Evolutionary conservation across 2,888 invertebrate species (phyloP).

Genomic region (Ptychoptera contaminata): DNA sequence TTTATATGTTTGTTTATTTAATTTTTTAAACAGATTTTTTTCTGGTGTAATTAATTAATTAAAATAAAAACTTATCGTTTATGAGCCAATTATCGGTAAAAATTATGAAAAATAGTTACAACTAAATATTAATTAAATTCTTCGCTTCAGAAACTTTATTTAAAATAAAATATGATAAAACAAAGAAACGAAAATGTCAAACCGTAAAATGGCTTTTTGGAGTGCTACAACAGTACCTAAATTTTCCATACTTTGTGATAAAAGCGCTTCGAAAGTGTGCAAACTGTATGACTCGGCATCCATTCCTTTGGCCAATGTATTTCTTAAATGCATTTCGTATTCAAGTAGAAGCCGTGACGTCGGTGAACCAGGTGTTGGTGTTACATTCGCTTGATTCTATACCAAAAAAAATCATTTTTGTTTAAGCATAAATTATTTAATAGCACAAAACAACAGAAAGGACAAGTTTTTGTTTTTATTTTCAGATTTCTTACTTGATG

Average conservation of each 20-base stretch:
- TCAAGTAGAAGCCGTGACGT: conserved; percentile 73
- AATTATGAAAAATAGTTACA: too few relatives aligned
- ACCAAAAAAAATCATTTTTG: too few relatives aligned
- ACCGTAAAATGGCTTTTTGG: too few relatives aligned
- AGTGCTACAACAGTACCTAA: conserved; percentile 42
- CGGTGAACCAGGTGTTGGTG: conserved; percentile 67
- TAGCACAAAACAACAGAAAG: neutral
- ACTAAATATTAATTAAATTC: too few relatives aligned
- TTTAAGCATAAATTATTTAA: too few relatives aligned
- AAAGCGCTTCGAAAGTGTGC: conserved; percentile 82
- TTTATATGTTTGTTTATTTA: conserved; percentile 4
- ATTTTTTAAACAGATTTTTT: conserved; percentile 6
- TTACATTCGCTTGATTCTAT: conserved; percentile 47
- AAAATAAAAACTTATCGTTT: too few relatives aligned
- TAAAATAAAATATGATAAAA: too few relatives aligned
- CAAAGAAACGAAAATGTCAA: too few relatives aligned
- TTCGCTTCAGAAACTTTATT: too few relatives aligned
- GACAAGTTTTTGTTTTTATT: neutral
- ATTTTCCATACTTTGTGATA: conserved; percentile 92
- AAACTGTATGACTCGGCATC: conserved; percentile 89
- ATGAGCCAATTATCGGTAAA: too few relatives aligned
- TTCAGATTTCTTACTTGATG: conserved; percentile 35
- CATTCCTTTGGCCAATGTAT: conserved; percentile 87
- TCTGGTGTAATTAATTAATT: conserved; percentile 1
- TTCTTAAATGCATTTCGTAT: conserved; percentile 86